Conservation (phyloP, 2,888 invertebrate genomes). For the Hybos culiciformis region DNA sequence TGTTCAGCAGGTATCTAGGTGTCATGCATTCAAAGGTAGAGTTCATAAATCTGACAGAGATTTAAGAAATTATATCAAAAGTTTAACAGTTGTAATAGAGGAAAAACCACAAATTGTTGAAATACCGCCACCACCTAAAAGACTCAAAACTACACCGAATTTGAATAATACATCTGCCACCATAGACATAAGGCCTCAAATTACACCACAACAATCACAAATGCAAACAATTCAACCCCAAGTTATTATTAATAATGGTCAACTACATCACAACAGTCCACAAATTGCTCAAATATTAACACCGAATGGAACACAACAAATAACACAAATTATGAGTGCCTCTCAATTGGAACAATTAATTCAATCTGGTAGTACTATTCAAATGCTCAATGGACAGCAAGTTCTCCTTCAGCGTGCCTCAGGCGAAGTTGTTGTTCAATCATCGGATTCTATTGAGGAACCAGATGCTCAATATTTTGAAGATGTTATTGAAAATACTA, state of each 20-base stretch:
- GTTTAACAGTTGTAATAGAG: conserved; percentile 30
- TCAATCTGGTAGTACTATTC: conserved; percentile 31
- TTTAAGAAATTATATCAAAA: conserved; percentile 39
- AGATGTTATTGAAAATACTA: conserved; percentile 26
- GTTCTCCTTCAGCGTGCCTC: conserved; percentile 19
- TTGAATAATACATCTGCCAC: conserved; percentile 14
- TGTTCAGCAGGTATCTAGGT: conserved; percentile 49
- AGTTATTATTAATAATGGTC: conserved; percentile 28
- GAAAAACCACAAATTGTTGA: conserved; percentile 21
- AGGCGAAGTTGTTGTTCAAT: conserved; percentile 25
- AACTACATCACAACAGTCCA: conserved; percentile 26
- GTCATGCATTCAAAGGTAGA: conserved; percentile 47
- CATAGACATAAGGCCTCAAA: conserved; percentile 7
- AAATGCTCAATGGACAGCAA: conserved; percentile 31
- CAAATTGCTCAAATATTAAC: conserved; percentile 33
- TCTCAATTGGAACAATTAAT: conserved; percentile 22
- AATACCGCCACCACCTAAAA: conserved; percentile 11
- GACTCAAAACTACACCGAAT: conserved; percentile 11
- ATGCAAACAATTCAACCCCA: conserved; percentile 22
- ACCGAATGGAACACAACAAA: conserved; percentile 25
- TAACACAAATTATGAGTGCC: conserved; percentile 31
- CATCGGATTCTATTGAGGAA: conserved; percentile 25
- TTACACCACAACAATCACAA: conserved; percentile 4
- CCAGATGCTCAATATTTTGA: conserved; percentile 29
- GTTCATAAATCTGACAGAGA: conserved; percentile 45